These are phyloP conservation scores for Staurois parvus DNA, from an alignment of 2,797 vertebrate genomes.

Conservation along the genomic window DNA sequence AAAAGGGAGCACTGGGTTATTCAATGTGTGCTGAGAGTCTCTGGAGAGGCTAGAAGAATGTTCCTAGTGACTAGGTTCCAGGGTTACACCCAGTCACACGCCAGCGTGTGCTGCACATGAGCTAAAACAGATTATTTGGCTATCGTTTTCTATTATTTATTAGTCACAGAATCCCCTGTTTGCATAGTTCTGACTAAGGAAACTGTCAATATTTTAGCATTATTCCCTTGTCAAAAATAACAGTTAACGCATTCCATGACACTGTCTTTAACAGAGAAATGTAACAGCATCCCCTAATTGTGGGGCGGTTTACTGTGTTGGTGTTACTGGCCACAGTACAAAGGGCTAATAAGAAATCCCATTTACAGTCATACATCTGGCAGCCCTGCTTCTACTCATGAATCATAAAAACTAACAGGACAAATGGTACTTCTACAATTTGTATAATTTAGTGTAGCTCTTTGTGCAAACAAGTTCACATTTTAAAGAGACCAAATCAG, in stretches of 20 bases:
- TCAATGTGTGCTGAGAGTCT: conserved; percentile 19
- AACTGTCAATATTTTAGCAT: conserved; percentile 19
- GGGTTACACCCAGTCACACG: conserved; percentile 54
- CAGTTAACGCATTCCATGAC: background rate
- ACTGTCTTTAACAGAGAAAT: background rate
- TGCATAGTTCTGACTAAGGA: conserved; percentile 22
- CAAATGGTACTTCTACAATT: background rate
- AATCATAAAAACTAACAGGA: conserved; percentile 11
- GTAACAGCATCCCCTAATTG: conserved; percentile 4
- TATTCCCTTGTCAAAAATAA: conserved; percentile 7
- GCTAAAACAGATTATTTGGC: conserved; percentile 18
- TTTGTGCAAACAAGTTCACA: background rate
- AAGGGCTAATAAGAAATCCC: conserved; percentile 14
- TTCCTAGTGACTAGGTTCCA: conserved; percentile 38
- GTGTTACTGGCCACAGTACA: conserved; percentile 20
- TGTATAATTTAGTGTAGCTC: background rate
- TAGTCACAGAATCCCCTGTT: background rate
- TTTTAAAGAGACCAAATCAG: background rate
- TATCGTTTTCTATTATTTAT: conserved; percentile 33
- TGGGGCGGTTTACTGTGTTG: conserved; percentile 5
- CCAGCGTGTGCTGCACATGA: conserved; percentile 27
- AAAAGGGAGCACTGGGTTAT: conserved; percentile 26
- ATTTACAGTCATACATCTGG: conserved; percentile 30
- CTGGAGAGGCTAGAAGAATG: conserved; percentile 49
- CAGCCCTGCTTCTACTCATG: conserved; percentile 26